Evolutionary conservation across 2,888 invertebrate species (phyloP), one percentile per base, ranked within the genome.

Genomic region (Campaea margaritaria): DNA sequence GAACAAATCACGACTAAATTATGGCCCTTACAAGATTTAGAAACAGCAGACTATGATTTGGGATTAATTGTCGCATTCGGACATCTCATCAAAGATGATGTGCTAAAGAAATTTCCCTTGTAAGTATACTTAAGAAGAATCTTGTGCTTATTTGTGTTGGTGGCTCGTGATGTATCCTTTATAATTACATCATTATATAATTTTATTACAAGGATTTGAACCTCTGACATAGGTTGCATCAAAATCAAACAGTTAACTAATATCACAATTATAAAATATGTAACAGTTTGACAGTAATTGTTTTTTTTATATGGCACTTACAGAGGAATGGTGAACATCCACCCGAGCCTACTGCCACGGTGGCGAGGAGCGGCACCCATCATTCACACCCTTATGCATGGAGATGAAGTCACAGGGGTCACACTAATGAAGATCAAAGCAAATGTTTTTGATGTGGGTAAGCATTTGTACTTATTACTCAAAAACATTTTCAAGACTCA

Each of bases 291-390:
- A 21, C 2, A 21, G 5, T 21, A 21, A 2, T 5, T 3, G 5
- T 3, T 5, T 3, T 5, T 21, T 21, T 2, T 3, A 21, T 21
- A 21, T 21, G 7, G 12, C 12, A n/a, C 36, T 36, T 36, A 15
- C 80, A 97, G 96, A 74, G 98, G 98, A 27, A 97, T 99, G 93
- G 91, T 99, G 34, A 99, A 99, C 92, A 96, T 99, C 0, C 99
- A 99, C 86, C 97, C 96, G 0, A 98, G 98, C 86, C 84, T 99
- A 48, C 86, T 99, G 64, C 99, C 99, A 0, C 93, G 96, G 55
- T 99, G 98, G 97, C 93, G 99, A 70, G 99, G 99, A 7, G 97
- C 99, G 10, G 96, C 98, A 0, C 99, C 99, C 0, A 96, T 99
- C 47, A 94, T 96, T 52, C 95, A 98, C 86, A 95, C 98, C 0